Percentiles rank a stretch among this genome's conserved stretches.
These are phyloP conservation scores for Eulithis prunata DNA, from an alignment of 2,888 invertebrate genomes.

Conservation along the genomic window DNA sequence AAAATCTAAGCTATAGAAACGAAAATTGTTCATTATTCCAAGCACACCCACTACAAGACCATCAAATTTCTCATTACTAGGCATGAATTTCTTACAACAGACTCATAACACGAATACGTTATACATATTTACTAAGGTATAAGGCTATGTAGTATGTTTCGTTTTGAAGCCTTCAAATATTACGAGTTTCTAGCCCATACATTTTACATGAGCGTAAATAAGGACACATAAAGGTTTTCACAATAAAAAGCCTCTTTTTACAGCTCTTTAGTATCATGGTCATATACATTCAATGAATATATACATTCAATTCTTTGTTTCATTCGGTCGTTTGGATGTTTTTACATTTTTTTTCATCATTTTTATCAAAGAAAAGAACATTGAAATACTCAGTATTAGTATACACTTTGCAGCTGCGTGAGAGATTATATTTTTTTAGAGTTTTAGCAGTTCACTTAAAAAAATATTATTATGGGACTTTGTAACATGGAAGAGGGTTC, in stretches of 20 bases:
- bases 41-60: neutral
- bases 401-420: no score
- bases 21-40: no score
- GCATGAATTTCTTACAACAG: neutral
- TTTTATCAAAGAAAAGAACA: neutral
- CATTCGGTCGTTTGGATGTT: constrained; percentile 18
- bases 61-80: neutral
- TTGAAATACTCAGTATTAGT: neutral
- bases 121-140: neutral
- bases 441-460: no score
- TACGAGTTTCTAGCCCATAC: constrained; percentile 33
- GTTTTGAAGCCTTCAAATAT: constrained; percentile 15
- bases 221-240: constrained; percentile 46
- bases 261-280: constrained; percentile 39
- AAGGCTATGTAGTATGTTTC: neutral
- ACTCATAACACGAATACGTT: neutral
- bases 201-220: constrained; percentile 41
- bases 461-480: no score
- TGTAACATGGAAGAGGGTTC: no score
- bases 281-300: constrained; percentile 17
- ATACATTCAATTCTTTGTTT: constrained; percentile 36
- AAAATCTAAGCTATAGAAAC: no score
- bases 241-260: constrained; percentile 49
- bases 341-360: neutral
- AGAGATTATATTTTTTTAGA: no score